These are phyloP conservation scores for Siniperca obscura DNA, from an alignment of 2,797 vertebrate species.

Conservation along the genomic window DNA sequence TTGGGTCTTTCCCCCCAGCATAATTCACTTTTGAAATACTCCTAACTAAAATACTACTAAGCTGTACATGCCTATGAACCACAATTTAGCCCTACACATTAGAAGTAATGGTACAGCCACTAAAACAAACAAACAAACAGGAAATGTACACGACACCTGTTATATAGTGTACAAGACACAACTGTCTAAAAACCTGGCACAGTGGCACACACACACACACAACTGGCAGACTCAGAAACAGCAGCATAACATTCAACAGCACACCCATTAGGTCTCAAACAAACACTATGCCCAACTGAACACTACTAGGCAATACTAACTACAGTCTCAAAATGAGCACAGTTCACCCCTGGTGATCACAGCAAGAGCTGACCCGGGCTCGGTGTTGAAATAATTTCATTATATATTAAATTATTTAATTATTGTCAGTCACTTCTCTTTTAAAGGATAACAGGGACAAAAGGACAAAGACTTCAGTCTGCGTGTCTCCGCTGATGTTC, in stretches of 20 bases:
- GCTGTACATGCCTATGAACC: not conserved
- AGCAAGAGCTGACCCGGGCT: not conserved
- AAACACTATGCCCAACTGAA: not conserved
- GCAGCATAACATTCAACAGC: slow-evolving; percentile 8
- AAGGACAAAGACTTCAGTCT: slow-evolving; percentile 24
- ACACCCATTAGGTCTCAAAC: not conserved
- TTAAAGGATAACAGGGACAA: slow-evolving; percentile 13
- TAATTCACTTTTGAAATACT: not conserved
- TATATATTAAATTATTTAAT: slow-evolving; percentile 2
- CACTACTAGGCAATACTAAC: not conserved
- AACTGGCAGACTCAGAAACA: not conserved
- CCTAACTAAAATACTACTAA: not conserved
- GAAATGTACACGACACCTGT: slow-evolving; percentile 2
- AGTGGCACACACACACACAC: not conserved
- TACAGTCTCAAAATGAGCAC: not conserved
- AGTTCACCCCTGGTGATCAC: not conserved
- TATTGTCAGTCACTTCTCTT: slow-evolving; percentile 6
- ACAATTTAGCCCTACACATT: not conserved
- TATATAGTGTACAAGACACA: not conserved
- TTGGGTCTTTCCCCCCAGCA: not conserved
- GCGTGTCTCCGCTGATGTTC: not conserved
- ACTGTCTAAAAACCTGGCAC: not conserved
- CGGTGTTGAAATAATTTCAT: slow-evolving; percentile 13
- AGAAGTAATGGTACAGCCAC: not conserved
- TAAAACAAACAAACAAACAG: slow-evolving; percentile 6